Conservation (phyloP, 2,888 invertebrate genomes). For the Parasteatoda lunata region DNA sequence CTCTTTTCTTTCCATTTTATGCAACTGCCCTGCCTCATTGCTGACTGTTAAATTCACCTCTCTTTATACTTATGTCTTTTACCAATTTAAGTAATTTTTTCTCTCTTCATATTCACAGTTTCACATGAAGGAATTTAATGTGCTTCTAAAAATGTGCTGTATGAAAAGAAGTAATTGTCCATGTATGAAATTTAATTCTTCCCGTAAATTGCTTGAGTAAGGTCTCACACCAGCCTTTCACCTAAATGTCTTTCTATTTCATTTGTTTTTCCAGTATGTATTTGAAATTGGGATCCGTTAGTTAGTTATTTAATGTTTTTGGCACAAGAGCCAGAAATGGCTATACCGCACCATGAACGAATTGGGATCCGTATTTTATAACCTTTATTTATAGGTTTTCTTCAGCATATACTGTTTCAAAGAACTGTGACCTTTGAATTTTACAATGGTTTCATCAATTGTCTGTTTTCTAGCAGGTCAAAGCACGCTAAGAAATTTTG, state of each 20-base stretch:
- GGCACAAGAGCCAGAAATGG: no score
- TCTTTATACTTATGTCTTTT: background rate
- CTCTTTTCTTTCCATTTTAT: conserved; percentile 23
- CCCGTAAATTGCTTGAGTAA: background rate
- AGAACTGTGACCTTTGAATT: conserved; percentile 13
- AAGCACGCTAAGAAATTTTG: background rate
- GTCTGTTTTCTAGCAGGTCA: background rate
- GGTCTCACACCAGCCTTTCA: background rate
- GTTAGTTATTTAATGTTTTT: no score
- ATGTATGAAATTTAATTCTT: conserved; percentile 5
- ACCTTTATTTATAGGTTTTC: conserved; percentile 21
- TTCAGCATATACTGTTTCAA: conserved; percentile 21
- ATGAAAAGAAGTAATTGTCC: conserved; percentile 4
- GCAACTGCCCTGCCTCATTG: background rate
- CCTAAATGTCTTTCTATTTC: conserved; percentile 3
- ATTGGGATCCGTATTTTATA: background rate
- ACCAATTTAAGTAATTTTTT: conserved; percentile 9
- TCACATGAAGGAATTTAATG: background rate
- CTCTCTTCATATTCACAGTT: background rate
- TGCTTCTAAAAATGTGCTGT: conserved; percentile 1
- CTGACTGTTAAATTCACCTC: conserved; percentile 14
- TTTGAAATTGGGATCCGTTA: conserved; percentile 17
- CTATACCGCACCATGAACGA: no score
- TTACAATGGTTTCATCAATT: conserved; percentile 26
- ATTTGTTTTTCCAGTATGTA: conserved; percentile 8